A percentile compares a stretch with the other conserved stretches of the same genome.
phyloP scores from a whole-genome alignment of 2,797 vertebrate species.

The Melanitta fusca region DNA sequence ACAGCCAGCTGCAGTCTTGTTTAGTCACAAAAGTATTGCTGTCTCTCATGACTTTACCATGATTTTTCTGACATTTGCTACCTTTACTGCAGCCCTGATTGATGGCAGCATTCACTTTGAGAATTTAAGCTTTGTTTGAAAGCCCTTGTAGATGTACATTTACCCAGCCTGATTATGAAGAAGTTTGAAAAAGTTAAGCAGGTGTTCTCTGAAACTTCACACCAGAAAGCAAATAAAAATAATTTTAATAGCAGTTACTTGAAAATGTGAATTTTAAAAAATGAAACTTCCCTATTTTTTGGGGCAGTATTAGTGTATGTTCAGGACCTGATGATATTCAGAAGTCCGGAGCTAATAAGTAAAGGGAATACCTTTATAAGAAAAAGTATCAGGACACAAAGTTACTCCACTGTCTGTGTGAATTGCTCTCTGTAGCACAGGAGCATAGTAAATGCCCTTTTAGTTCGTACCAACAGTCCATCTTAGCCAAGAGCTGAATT shows the following conservation, averaged over 20 bases:
- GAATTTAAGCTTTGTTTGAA: neutral
- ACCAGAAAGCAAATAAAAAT: neutral
- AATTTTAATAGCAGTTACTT: neutral
- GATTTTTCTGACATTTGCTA: neutral
- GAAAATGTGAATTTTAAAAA: neutral
- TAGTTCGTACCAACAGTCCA: neutral
- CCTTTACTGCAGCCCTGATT: neutral
- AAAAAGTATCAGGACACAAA: neutral
- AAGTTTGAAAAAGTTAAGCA: neutral
- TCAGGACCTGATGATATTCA: neutral
- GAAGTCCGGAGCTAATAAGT: neutral
- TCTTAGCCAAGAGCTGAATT: neutral
- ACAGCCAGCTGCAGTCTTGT: neutral
- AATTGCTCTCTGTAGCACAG: neutral
- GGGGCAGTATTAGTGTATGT: neutral
- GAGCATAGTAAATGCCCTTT: rapidly evolving
- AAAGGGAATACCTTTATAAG: neutral
- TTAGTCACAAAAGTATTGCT: neutral
- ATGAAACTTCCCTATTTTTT: neutral
- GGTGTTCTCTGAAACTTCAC: neutral
- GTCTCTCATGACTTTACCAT: neutral
- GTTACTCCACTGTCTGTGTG: neutral
- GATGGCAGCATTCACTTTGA: neutral
- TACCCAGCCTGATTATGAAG: neutral
- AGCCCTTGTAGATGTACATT: neutral